Percentiles rank a stretch among this genome's conserved stretches.
phyloP scores from a whole-genome alignment of 2,888 invertebrate genomes.

The Drosophila borealis region DNA sequence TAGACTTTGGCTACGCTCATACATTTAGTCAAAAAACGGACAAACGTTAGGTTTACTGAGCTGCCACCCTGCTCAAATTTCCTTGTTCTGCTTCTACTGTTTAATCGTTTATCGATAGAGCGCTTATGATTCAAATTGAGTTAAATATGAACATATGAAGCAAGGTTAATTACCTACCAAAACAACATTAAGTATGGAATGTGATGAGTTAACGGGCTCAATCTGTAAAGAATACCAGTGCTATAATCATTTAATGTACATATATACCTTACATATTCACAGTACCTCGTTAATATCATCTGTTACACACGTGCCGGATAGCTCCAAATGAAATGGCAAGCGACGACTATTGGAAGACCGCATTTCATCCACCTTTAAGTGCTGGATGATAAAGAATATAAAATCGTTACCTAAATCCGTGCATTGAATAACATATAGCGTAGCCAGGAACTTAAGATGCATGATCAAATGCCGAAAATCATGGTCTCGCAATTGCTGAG shows the following conservation, averaged over 20 bases:
- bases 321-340: slow-evolving; percentile 32
- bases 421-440: slow-evolving; percentile 23
- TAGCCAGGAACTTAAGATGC: slow-evolving; percentile 16
- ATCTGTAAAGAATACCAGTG: neutral
- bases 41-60: neutral
- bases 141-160: neutral
- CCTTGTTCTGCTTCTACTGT: neutral
- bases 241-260: no score
- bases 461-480: slow-evolving; percentile 27
- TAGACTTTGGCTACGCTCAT: neutral
- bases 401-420: neutral
- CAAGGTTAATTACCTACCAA: neutral
- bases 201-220: neutral
- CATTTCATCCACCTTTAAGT: slow-evolving; percentile 8
- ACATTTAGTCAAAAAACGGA: neutral
- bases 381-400: slow-evolving; percentile 11
- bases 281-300: slow-evolving; percentile 16
- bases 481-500: neutral
- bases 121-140: neutral
- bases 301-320: slow-evolving; percentile 10
- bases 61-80: neutral
- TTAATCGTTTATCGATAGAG: neutral
- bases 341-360: neutral
- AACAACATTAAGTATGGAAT: neutral
- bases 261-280: neutral